Evolutionary conservation across 2,888 invertebrate species (phyloP).

Genomic region (Cotesia congregata): DNA sequence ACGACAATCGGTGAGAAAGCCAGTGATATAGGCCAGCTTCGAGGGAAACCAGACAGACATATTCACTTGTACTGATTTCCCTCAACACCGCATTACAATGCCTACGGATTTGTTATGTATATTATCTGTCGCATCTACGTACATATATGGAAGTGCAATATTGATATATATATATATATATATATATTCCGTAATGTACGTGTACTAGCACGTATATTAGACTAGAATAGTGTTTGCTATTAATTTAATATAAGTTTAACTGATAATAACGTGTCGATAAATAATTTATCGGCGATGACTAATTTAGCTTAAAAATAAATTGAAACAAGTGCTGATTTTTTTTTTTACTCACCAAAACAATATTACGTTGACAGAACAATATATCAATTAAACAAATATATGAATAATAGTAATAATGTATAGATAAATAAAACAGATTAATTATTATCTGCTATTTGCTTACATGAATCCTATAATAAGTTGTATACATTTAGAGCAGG

Average conservation of each 20-base stretch:
- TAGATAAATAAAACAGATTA: slow-evolving; percentile 15
- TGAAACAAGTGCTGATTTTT: background rate
- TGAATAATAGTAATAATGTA: slow-evolving; percentile 8
- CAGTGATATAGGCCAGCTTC: slow-evolving; percentile 40
- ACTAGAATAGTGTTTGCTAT: slow-evolving; percentile 52
- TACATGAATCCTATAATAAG: slow-evolving; percentile 11
- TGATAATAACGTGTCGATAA: slow-evolving; percentile 15
- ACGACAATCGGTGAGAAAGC: slow-evolving; percentile 31
- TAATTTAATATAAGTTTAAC: background rate
- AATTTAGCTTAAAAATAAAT: background rate
- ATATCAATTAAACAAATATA: slow-evolving; percentile 2
- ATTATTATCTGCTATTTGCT: slow-evolving; percentile 1
- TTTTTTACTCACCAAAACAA: background rate
- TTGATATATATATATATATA: background rate
- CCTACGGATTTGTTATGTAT: slow-evolving; percentile 25
- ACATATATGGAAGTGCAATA: background rate
- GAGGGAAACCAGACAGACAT: slow-evolving; percentile 11
- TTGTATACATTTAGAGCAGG: slow-evolving; percentile 16
- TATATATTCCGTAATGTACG: slow-evolving; percentile 14
- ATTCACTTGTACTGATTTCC: background rate
- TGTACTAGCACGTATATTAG: slow-evolving; percentile 50
- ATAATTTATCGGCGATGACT: background rate
- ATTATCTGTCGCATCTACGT: slow-evolving; percentile 5
- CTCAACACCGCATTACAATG: slow-evolving; percentile 24
- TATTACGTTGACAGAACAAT: background rate